These are phyloP conservation scores for Nebria ingens DNA, from an alignment of 1,140 invertebrate genomes.

Conservation along the genomic window DNA sequence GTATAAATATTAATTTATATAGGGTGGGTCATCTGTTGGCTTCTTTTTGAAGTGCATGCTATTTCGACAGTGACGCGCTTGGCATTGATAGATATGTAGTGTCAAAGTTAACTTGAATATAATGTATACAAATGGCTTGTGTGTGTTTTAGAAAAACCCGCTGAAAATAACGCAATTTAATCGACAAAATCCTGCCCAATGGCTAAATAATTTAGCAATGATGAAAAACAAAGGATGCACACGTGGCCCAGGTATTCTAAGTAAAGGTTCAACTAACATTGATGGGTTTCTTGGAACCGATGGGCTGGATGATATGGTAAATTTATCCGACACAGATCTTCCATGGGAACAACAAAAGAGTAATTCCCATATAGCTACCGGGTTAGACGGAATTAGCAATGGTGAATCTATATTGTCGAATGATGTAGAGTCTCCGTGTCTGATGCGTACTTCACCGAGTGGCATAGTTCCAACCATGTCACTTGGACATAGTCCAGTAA, in stretches of 20 bases:
- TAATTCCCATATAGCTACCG: conserved; percentile 28
- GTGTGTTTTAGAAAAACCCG: conserved; percentile 61
- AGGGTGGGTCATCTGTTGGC: too few species aligned
- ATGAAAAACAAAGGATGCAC: conserved; percentile 58
- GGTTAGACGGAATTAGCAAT: conserved; percentile 30
- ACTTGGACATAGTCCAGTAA: conserved; percentile 37
- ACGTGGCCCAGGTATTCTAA: conserved; percentile 34
- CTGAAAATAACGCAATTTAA: conserved; percentile 79
- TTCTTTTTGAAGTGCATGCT: too few species aligned
- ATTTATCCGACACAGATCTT: conserved; percentile 29
- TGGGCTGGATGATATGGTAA: conserved; percentile 41
- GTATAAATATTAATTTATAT: too few species aligned
- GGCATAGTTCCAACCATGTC: conserved; percentile 28
- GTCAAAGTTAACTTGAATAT: too few species aligned
- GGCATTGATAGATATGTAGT: too few species aligned
- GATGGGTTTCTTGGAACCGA: conserved; percentile 42
- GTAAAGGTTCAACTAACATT: conserved; percentile 25
- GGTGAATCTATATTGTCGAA: conserved; percentile 14
- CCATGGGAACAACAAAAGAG: conserved; percentile 32
- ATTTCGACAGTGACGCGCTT: too few species aligned
- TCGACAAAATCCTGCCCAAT: conserved; percentile 69
- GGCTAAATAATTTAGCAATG: conserved; percentile 67
- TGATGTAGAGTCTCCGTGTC: conserved; percentile 18
- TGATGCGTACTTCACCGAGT: conserved; percentile 19
- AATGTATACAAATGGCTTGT: too few species aligned